These are phyloP conservation scores for Spinus pinus DNA, from an alignment of 2,797 vertebrate species.

Conservation along the genomic window DNA sequence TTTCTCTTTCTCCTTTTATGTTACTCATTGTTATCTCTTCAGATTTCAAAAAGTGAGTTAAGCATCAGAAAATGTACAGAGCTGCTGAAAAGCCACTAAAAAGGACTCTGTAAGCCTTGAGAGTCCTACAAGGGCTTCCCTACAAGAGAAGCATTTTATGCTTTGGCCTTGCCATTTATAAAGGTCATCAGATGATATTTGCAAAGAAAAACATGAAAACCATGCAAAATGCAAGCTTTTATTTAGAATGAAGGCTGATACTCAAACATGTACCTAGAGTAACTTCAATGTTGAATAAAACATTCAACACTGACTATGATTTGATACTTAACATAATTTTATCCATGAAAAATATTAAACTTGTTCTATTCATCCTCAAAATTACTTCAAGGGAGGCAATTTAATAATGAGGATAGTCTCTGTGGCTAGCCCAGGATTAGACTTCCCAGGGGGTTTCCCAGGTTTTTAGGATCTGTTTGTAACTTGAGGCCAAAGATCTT, in stretches of 20 bases:
- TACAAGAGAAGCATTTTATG: not conserved
- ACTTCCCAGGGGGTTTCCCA: not conserved
- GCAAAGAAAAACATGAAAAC: not conserved
- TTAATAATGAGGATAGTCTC: not conserved
- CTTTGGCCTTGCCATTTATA: not conserved
- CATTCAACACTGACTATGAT: not conserved
- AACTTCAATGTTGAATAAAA: not conserved
- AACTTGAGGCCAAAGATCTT: not conserved
- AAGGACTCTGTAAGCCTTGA: not conserved
- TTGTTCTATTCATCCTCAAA: not conserved
- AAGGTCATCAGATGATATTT: not conserved
- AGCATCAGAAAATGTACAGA: slow-evolving; percentile 31
- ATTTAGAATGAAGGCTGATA: not conserved
- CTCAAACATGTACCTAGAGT: not conserved
- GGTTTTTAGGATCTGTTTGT: not conserved
- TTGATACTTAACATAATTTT: not conserved
- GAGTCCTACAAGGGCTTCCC: not conserved
- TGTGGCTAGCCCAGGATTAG: not conserved
- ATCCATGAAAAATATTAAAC: not conserved
- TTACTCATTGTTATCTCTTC: slow-evolving; percentile 24
- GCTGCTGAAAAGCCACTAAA: not conserved
- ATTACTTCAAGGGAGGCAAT: not conserved
- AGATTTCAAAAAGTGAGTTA: slow-evolving; percentile 30
- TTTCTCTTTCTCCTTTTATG: slow-evolving; percentile 29
- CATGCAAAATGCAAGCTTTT: not conserved